phyloP scores from a whole-genome alignment of 2,113 vertebrate genomes.

The Megalops atlanticus region DNA sequence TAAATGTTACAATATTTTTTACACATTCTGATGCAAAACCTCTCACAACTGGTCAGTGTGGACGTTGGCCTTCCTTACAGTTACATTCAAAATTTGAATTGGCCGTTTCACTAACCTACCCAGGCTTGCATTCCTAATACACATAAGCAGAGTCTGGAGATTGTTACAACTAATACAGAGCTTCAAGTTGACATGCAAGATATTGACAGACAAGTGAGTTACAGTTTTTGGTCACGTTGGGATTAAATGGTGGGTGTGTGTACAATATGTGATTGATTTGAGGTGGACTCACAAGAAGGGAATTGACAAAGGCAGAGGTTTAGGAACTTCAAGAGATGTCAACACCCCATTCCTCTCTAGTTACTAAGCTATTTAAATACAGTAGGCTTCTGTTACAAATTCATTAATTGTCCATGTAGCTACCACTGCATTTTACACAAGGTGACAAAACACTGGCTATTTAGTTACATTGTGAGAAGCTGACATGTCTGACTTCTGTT shows the following conservation, averaged over 20 bases:
- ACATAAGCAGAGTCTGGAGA: background rate
- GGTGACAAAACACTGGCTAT: too few species aligned
- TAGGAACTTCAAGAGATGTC: background rate
- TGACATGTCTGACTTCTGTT: too few species aligned
- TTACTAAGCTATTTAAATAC: too few species aligned
- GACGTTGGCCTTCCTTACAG: slow-evolving; percentile 19
- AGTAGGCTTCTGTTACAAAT: background rate
- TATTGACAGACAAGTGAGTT: background rate
- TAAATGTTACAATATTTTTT: too few species aligned
- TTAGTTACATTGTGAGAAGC: background rate
- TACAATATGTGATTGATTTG: background rate
- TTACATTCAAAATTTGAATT: slow-evolving; percentile 32
- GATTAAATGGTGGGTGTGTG: slow-evolving; percentile 8
- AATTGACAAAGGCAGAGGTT: background rate
- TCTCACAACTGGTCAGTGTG: slow-evolving; percentile 27
- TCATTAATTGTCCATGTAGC: background rate
- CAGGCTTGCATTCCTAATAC: background rate
- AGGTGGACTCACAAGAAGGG: background rate
- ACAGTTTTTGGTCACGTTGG: background rate
- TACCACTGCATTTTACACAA: too few species aligned
- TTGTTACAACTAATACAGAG: background rate
- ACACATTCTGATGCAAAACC: slow-evolving; percentile 28
- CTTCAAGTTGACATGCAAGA: slow-evolving; percentile 5
- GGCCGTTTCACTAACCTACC: slow-evolving; percentile 6
- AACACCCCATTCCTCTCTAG: slow-evolving; percentile 8